These are phyloP conservation scores for Stictonetta naevosa DNA, from an alignment of 2,113 vertebrate genomes.

Conservation along the genomic window DNA sequence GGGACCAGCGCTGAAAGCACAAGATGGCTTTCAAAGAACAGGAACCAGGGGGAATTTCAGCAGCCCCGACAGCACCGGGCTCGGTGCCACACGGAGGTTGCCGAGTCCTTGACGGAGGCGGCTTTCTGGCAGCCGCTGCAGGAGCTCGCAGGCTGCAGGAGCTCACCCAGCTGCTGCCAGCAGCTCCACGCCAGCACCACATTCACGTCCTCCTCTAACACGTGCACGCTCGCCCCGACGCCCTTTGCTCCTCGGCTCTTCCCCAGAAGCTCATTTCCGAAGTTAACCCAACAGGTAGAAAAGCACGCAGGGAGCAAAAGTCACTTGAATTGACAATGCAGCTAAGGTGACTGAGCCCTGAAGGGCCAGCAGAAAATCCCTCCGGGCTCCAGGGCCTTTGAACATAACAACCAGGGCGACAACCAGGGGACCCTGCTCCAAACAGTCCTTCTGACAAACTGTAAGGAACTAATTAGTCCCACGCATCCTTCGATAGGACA, in stretches of 20 bases:
- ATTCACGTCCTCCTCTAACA: accelerated
- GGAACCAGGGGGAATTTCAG: neutral
- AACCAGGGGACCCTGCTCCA: neutral
- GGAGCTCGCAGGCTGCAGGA: neutral
- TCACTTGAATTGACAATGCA: accelerated
- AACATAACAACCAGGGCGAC: neutral
- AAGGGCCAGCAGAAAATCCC: neutral
- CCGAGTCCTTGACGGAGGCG: accelerated
- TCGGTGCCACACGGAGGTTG: too few relatives aligned
- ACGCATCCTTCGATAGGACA: neutral
- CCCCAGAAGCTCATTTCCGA: neutral
- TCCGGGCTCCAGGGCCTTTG: neutral
- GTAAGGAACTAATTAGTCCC: neutral
- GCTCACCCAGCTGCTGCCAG: accelerated
- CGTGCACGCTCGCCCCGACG: accelerated
- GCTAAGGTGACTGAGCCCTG: neutral
- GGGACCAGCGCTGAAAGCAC: neutral
- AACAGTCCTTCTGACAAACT: neutral
- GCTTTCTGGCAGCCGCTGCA: too few relatives aligned
- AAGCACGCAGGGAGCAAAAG: accelerated
- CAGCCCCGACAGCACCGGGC: neutral
- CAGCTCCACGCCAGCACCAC: neutral
- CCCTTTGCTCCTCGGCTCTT: neutral
- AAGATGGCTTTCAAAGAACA: neutral
- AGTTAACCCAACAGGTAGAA: neutral